phyloP scores from a whole-genome alignment of 2,888 invertebrate genomes.

The Anthophora plumipes region DNA sequence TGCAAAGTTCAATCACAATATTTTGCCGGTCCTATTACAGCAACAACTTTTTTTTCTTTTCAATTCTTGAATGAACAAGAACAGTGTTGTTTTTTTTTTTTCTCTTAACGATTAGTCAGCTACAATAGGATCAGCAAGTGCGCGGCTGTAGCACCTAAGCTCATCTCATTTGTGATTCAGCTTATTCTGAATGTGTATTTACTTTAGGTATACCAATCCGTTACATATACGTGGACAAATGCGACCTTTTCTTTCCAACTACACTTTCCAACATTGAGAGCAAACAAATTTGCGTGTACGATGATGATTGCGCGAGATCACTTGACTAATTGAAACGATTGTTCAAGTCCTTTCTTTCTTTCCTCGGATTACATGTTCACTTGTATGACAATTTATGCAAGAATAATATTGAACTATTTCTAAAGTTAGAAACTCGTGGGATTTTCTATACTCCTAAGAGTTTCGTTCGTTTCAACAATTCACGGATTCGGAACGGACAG shows the following conservation, averaged over 20 bases:
- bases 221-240: constrained; percentile 59
- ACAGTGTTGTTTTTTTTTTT: constrained; percentile 1
- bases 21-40: constrained; percentile 57
- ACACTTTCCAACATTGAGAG: constrained; percentile 44
- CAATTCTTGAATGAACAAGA: constrained; percentile 23
- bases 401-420: background rate
- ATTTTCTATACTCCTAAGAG: constrained; percentile 35
- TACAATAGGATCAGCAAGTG: constrained; percentile 76
- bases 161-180: constrained; percentile 59
- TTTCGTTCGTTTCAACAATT: constrained; percentile 18
- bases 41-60: constrained; percentile 24
- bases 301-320: constrained; percentile 80
- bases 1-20: constrained; percentile 57
- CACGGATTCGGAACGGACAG: background rate
- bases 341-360: too few relatives aligned
- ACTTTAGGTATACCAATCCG: constrained; percentile 61
- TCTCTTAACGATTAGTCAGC: constrained; percentile 11
- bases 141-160: constrained; percentile 75
- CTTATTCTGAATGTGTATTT: constrained; percentile 61
- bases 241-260: constrained; percentile 55
- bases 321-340: constrained; percentile 71
- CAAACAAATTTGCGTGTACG: constrained; percentile 66
- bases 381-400: background rate
- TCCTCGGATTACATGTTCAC: background rate
- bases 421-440: constrained; percentile 38